A percentile compares a stretch with the other conserved stretches of the same genome.
Conservation (phyloP, 2,888 invertebrate genomes). For the Neoaliturus tenellus region DNA sequence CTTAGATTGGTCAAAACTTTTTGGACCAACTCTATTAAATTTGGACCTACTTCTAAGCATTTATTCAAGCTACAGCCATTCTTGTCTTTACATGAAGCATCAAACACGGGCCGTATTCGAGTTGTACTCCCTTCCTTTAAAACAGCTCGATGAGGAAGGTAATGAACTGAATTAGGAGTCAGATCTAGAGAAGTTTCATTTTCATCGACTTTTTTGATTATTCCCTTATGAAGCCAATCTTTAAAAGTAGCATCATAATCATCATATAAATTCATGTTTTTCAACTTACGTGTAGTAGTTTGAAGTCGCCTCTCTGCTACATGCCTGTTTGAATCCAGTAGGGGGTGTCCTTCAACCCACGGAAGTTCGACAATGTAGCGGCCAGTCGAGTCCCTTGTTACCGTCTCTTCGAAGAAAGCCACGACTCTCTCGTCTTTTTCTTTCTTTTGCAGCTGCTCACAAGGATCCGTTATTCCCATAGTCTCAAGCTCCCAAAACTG, state of each 20-base stretch:
- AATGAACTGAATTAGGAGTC: not conserved
- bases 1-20: constrained; percentile 63
- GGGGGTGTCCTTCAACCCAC: not conserved
- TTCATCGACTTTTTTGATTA: not conserved
- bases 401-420: not conserved
- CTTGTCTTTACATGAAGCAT: not conserved
- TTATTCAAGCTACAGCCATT: constrained; percentile 54
- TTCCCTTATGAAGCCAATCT: not conserved
- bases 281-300: not conserved
- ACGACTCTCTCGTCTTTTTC: not conserved
- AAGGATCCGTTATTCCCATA: not conserved
- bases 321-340: not conserved
- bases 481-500: constrained; percentile 2
- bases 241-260: not conserved
- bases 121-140: not conserved
- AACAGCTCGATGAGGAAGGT: not conserved
- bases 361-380: not conserved
- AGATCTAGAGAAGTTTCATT: not conserved
- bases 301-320: not conserved
- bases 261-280: constrained; percentile 13
- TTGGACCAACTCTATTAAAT: constrained; percentile 65
- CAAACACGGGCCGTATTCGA: not conserved
- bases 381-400: not conserved
- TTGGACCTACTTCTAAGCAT: constrained; percentile 64
- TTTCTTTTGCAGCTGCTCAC: not conserved